Base-by-base conservation (phyloP, 2,113 vertebrate species). In the Nyctibius bracteatus region DNA sequence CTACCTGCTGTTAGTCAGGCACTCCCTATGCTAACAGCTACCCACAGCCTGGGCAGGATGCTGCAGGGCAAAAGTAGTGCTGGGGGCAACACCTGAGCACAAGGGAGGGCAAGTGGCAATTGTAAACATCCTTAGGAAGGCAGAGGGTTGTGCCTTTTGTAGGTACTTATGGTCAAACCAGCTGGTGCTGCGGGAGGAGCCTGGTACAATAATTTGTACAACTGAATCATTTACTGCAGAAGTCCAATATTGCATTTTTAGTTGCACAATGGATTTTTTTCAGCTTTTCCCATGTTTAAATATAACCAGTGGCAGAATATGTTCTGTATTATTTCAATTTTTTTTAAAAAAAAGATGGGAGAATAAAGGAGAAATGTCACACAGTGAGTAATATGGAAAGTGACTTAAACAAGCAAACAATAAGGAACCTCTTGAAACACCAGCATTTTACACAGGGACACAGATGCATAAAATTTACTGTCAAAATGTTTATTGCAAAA, bases 401-500 rank as follows among this genome's bases (percentile, higher is more conserved):
- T 79, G 13, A 85, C 58, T 72, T 57, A 57, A 93, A 85, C 49
- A n/a, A 88, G 77, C 39, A 79, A 78, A 75, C 75, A 90, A 62
- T 55, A 67, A 77, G 46, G 39, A 86, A 80, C 14, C 33, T 85
- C 68, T 89, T 71, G 54, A 83, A 96, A 96, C 31, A 89, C 18
- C 58, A 88, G 65, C 5, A 3, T 79, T 97, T 97, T 93, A 98
- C 97, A 98, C 92, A 98, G 97, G 86, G 96, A 98, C 97, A 98
- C 98, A 93, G 94, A 97, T 96, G 96, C 98, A 93, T 97, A 97
- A 88, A 97, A 91, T 98, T 98, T 98, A 98, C 98, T 98, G 98
- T 98, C 98, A 98, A 98, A 98, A 98, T 92, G 97, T 99, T 98
- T 99, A 99, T 99, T 99, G 98, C 98, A 98, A 98, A 98, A 98